Evolutionary conservation across 2,888 invertebrate genomes (phyloP).

Genomic region (Xanthorhoe designata): DNA sequence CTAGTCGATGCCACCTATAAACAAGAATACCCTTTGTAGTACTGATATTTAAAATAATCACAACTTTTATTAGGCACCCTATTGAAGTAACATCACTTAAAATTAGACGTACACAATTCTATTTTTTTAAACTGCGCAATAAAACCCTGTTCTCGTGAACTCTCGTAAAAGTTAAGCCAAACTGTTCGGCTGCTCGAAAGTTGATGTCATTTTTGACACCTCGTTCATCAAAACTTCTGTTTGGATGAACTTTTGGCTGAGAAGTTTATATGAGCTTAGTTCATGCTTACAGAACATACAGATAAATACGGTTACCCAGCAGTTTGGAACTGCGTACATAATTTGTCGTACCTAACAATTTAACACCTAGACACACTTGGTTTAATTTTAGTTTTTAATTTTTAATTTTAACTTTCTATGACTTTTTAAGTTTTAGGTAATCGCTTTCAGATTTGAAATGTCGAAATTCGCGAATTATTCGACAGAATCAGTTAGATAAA

Average conservation of each 20-base stretch:
- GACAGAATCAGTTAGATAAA: too few relatives aligned
- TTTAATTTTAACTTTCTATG: too few relatives aligned
- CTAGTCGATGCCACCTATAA: slow-evolving; percentile 92
- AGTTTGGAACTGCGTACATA: slow-evolving; percentile 14
- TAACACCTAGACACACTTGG: slow-evolving; percentile 5
- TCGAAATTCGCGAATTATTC: too few relatives aligned
- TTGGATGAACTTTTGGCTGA: slow-evolving; percentile 34
- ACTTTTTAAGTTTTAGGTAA: too few relatives aligned
- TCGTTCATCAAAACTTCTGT: slow-evolving; percentile 43
- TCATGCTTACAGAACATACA: not conserved
- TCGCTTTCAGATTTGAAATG: too few relatives aligned
- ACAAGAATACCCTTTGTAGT: slow-evolving; percentile 1
- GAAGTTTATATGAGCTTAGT: slow-evolving; percentile 25
- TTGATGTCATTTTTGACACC: slow-evolving; percentile 35
- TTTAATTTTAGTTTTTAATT: too few relatives aligned
- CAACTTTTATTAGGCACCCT: too few relatives aligned
- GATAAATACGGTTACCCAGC: slow-evolving; percentile 7
- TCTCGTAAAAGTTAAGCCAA: slow-evolving; percentile 11
- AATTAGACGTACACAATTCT: not conserved
- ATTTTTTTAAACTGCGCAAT: not conserved
- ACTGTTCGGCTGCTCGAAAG: slow-evolving; percentile 24
- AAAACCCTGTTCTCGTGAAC: slow-evolving; percentile 30
- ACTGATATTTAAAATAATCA: too few relatives aligned
- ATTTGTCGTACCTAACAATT: slow-evolving; percentile 17
- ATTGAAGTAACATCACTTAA: too few relatives aligned